Evolutionary conservation across 2,113 vertebrate genomes (phyloP).

Genomic region (Eubucco bourcierii): DNA sequence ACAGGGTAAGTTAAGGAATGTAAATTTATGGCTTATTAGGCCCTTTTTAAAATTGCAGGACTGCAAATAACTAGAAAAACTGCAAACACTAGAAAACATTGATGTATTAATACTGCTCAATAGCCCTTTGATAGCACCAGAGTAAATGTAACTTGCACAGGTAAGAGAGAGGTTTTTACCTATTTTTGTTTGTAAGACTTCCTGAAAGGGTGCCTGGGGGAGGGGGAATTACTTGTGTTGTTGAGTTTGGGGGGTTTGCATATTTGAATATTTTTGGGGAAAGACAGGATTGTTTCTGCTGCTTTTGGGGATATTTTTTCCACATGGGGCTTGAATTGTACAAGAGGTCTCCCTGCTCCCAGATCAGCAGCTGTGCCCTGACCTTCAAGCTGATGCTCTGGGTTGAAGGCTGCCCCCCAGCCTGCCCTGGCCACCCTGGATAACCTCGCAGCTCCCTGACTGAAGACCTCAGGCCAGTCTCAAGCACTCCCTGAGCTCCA

Average conservation of each 20-base stretch:
- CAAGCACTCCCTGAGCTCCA: neutral
- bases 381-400: neutral
- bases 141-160: neutral
- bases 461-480: neutral
- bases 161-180: neutral
- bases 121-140: neutral
- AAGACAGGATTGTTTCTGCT: neutral
- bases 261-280: neutral
- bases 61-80: neutral
- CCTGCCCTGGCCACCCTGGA: neutral
- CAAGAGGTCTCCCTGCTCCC: neutral
- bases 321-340: neutral
- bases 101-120: neutral
- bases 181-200: neutral
- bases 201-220: neutral
- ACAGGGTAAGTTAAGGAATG: constrained; percentile 6
- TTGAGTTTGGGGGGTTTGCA: neutral
- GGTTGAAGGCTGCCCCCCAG: neutral
- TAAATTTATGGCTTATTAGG: constrained; percentile 18
- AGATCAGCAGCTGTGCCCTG: fast-evolving
- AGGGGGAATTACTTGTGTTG: neutral
- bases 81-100: neutral
- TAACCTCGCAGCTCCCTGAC: neutral
- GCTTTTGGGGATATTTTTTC: neutral
- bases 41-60: constrained; percentile 19